Base-by-base conservation (phyloP, 2,113 vertebrate species). In the Gavialis gangeticus region DNA sequence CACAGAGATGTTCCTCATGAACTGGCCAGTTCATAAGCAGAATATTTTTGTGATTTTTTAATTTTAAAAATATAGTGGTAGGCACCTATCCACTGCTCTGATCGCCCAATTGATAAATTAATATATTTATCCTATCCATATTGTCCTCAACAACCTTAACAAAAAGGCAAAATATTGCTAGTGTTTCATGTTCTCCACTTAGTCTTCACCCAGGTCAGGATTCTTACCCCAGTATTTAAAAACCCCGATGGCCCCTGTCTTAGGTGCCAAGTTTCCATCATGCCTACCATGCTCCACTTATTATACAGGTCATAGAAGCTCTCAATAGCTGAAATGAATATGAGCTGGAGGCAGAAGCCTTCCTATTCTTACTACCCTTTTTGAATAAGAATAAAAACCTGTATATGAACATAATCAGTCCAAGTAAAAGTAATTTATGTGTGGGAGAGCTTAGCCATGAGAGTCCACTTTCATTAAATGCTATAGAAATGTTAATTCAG, bases 101-200 rank as follows among this genome's bases (percentile, higher is more conserved):
- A n/a, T 34, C 11, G 58, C 16, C 34, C 27, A 46, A 0, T 64
- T 46, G 46, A 9, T 46, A 46, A 46, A 46, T 46, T 46, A 46
- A 46, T 46, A 46, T 46, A 46, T 46, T 46, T 46, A 9, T 46
- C 46, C 46, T 9, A 46, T 46, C 1, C 0, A 0, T 69, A 10
- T 10, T 15, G 18, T 85, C 5, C 19, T 85, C 37, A 78, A 4
- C 3, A 71, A 5, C n/a, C 13, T 64, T 58, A 60, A 80, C 6
- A 21, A 85, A 82, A 28, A 85, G 6, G 12, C 8, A 4, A 71
- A 79, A 25, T 88, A 90, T 81, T 75, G 18, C 17, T 71, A 56
- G 66, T 91, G 87, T 46, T 46, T 25, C 21, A 34, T 46, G 19
- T 73, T 7, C 6, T 73, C 21, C 1, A 56, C 1, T 63, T 62